A percentile compares a stretch with the other conserved stretches of the same genome.
Evolutionary conservation across 2,113 vertebrate genomes (phyloP).

Genomic region (Nyctibius bracteatus): DNA sequence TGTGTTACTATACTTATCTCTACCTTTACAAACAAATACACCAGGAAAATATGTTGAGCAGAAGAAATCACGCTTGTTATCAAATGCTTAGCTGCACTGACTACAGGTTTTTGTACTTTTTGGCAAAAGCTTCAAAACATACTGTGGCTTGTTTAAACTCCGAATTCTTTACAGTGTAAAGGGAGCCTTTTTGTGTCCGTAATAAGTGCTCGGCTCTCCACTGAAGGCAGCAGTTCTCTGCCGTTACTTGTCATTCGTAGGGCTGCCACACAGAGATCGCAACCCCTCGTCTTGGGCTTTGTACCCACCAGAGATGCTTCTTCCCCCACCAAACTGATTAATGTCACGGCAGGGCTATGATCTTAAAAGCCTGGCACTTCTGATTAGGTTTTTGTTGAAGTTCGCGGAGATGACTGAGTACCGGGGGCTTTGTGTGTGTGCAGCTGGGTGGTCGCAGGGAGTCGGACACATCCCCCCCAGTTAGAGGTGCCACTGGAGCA

Average conservation of each 20-base stretch:
- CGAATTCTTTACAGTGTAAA: conserved; percentile 17
- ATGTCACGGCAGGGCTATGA: conserved; percentile 37
- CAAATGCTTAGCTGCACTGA: conserved; percentile 58
- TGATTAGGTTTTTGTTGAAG: conserved; percentile 20
- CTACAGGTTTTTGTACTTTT: conserved; percentile 69
- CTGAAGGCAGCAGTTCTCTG: conserved; percentile 47
- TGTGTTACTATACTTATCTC: conserved; percentile 68
- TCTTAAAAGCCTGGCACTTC: conserved; percentile 57
- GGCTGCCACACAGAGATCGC: neutral
- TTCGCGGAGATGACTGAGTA: neutral
- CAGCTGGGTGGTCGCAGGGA: neutral
- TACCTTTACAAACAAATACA: conserved; percentile 69
- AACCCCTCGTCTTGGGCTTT: neutral
- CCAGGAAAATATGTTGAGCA: conserved; percentile 58
- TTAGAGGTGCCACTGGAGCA: neutral
- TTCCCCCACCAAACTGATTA: neutral
- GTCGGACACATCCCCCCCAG: neutral
- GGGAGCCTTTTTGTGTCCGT: conserved; percentile 24
- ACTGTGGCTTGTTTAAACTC: conserved; percentile 49
- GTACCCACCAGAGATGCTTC: neutral
- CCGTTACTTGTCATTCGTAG: neutral
- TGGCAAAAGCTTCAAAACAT: conserved; percentile 57
- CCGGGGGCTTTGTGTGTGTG: neutral
- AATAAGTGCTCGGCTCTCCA: neutral
- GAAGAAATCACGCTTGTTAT: conserved; percentile 56